These are phyloP conservation scores for Stramonita haemastoma DNA, from an alignment of 2,888 invertebrate species.

Conservation along the genomic window DNA sequence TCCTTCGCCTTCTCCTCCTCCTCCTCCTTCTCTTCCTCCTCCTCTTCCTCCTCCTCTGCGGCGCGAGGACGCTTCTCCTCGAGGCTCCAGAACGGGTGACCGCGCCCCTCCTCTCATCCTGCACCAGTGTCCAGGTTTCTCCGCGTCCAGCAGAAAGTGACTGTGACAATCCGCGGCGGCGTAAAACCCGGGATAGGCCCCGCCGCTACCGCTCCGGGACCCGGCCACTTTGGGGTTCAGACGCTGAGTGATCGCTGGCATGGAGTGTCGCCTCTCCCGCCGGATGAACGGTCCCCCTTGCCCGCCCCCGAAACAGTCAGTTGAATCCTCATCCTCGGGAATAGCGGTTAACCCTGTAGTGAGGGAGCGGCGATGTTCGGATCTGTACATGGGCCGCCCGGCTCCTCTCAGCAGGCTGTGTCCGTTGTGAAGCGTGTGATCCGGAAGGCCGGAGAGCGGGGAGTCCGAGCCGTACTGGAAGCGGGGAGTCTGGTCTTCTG, in stretches of 20 bases:
- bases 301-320: constrained; percentile 24
- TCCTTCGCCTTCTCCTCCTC: not conserved
- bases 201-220: not conserved
- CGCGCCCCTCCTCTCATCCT: not conserved
- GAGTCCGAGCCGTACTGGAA: constrained; percentile 34
- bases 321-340: constrained; percentile 50
- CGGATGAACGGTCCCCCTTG: not conserved
- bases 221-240: not conserved
- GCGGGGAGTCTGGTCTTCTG: constrained; percentile 44
- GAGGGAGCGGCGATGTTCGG: constrained; percentile 49
- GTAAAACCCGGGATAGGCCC: not conserved
- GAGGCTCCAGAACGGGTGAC: not conserved
- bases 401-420: not conserved
- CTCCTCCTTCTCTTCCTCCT: not conserved
- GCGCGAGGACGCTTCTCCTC: too few relatives aligned
- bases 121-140: not conserved
- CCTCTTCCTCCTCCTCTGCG: not conserved
- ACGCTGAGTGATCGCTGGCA: constrained; percentile 21
- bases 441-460: constrained; percentile 35
- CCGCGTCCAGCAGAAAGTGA: not conserved
- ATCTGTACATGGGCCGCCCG: constrained; percentile 22
- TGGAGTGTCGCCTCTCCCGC: constrained; percentile 37
- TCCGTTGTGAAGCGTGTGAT: constrained; percentile 41
- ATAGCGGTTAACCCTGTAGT: constrained; percentile 51
- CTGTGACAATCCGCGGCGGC: not conserved